Conservation (phyloP, 2,888 invertebrate species). For the Ctena decussata region DNA sequence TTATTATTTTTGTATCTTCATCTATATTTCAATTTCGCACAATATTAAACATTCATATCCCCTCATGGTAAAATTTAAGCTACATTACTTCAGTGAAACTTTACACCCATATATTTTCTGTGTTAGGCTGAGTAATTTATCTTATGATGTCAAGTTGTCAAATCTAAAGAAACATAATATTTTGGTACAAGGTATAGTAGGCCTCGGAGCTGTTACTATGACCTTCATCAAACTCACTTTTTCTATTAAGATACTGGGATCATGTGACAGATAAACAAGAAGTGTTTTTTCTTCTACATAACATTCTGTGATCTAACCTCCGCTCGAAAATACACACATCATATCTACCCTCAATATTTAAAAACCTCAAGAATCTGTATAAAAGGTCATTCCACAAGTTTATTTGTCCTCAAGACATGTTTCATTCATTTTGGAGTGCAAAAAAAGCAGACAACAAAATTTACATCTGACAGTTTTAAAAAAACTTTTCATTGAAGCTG, state of each 20-base stretch:
- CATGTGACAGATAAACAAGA: not conserved
- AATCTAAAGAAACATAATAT: not conserved
- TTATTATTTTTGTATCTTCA: not conserved
- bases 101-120: not conserved
- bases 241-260: not conserved
- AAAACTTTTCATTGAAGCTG: too few species aligned
- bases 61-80: not conserved
- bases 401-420: too few species aligned
- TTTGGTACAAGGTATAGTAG: not conserved
- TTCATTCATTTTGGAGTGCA: too few species aligned
- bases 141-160: not conserved
- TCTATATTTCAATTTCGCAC: not conserved
- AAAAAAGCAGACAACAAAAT: too few species aligned
- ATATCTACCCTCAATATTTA: too few species aligned
- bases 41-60: not conserved
- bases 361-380: too few species aligned
- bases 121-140: not conserved
- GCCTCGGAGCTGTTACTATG: not conserved
- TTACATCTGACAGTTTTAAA: too few species aligned
- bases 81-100: constrained; percentile 3
- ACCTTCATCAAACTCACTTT: not conserved
- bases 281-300: not conserved
- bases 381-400: too few species aligned
- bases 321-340: too few species aligned
- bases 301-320: not conserved